phyloP scores from a whole-genome alignment of 2,888 invertebrate genomes.

The Nemoura dubitans region DNA sequence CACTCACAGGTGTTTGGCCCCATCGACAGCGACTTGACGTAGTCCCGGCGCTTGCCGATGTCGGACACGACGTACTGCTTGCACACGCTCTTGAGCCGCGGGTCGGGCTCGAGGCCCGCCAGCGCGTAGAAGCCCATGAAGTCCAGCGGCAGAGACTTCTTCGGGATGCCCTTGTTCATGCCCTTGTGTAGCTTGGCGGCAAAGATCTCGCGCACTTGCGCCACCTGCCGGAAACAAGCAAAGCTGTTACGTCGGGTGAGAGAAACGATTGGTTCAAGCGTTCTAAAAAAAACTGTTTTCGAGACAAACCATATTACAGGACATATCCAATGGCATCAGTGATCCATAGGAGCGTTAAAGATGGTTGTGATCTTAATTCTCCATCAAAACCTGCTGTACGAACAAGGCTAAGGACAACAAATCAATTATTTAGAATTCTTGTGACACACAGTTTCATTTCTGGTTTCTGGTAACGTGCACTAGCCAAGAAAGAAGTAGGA shows the following conservation, averaged over 20 bases:
- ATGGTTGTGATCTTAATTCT: no score
- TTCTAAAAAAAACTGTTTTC: no score
- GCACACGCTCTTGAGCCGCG: slow-evolving; percentile 73
- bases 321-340: no score
- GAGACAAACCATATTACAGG: no score
- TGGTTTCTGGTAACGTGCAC: no score
- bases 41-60: slow-evolving; percentile 88
- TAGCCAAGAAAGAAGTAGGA: no score
- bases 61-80: slow-evolving; percentile 88
- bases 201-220: slow-evolving; percentile 89
- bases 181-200: slow-evolving; percentile 89
- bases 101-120: slow-evolving; percentile 87
- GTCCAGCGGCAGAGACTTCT: slow-evolving; percentile 91
- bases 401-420: no score
- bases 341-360: no score
- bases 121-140: slow-evolving; percentile 96
- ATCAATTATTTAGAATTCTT: no score
- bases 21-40: slow-evolving; percentile 83
- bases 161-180: slow-evolving; percentile 80
- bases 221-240: slow-evolving; percentile 61
- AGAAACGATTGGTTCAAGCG: no score
- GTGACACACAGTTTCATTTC: no score
- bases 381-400: no score
- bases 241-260: slow-evolving; percentile 8
- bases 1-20: slow-evolving; percentile 67